Evolutionary conservation across 2,113 vertebrate genomes (phyloP), one percentile per base, ranked within the genome.

Genomic region (Grantiella picta): DNA sequence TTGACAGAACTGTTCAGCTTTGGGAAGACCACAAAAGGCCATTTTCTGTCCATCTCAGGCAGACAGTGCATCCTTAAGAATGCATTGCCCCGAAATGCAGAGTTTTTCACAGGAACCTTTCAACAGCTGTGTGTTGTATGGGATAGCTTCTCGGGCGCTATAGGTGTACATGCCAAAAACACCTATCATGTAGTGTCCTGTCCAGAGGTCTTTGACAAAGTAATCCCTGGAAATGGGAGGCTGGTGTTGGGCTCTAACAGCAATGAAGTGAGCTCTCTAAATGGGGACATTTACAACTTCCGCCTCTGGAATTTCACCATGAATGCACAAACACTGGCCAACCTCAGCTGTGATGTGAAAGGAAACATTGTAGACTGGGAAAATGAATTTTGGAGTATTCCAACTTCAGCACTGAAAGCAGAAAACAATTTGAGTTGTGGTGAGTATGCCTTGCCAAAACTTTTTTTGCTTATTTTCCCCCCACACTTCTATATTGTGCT

Each of bases 281-380:
- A 97, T 57, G 99, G 99, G 25, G 97, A 98, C 97, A 97, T 99
- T 96, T 99, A 99, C 92, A 99, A 99, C 97, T 98, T 99, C 86
- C 98, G 99, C 47, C 97, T 99, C 96, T 99, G 99, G 99, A 95
- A 99, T 95, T 98, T 98, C 42, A 96, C 98, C 97, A 98, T 99
- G 99, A 96, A 96, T 59, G 72, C 49, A 5, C 91, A 94, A 86
- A 89, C 97, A 64, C 98, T 99, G 31, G 82, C 80, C 45, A 96
- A 96, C 50, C 97, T 99, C 68, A 99, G 98, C 97, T 99, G 99
- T 7, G 98, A 98, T 86, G 50, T 84, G 50, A 95, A 96, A 85
- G 99, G 99, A 21, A 99, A 98, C 88, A 94, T 99, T 86, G 87
- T 99, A 16, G 99, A 99, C 98, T 99, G 99, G 99, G 98, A 99